Conservation (phyloP, 2,797 vertebrate species). For the Carduelis carduelis region DNA sequence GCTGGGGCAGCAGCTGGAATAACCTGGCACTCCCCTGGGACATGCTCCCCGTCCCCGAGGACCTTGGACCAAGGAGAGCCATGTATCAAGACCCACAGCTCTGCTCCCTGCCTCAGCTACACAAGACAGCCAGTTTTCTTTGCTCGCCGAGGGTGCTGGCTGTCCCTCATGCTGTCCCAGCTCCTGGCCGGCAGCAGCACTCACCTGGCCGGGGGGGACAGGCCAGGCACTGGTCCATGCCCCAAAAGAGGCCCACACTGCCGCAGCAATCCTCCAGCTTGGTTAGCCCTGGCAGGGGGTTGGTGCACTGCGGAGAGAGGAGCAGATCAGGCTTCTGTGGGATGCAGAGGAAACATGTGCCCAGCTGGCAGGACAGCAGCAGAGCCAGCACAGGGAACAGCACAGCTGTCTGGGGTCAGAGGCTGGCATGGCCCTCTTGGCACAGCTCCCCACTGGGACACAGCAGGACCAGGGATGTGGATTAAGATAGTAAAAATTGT, state of each 20-base stretch:
- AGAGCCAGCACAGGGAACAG: neutral
- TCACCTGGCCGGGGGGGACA: conserved; percentile 89
- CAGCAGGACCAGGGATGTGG: fast-evolving
- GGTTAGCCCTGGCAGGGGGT: conserved; percentile 87
- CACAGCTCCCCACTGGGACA: neutral
- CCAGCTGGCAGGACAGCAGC: fast-evolving
- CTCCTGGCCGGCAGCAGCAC: neutral
- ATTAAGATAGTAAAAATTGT: neutral
- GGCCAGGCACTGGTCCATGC: conserved; percentile 82
- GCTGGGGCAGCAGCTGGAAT: neutral
- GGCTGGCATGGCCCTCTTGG: neutral
- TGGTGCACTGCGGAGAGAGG: conserved; percentile 82
- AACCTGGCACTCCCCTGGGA: neutral
- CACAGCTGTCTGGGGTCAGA: neutral
- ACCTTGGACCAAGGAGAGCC: neutral
- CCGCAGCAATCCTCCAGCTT: conserved; percentile 94
- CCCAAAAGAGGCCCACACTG: conserved; percentile 91
- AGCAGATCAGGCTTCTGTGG: neutral
- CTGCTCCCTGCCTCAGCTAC: fast-evolving
- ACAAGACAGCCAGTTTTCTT: neutral
- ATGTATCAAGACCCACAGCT: fast-evolving
- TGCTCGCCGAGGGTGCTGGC: fast-evolving
- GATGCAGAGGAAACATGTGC: neutral
- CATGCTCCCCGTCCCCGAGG: fast-evolving
- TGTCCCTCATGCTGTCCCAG: fast-evolving